Base-by-base conservation (phyloP, 2,113 vertebrate genomes). In the Brienomyrus longianalis region DNA sequence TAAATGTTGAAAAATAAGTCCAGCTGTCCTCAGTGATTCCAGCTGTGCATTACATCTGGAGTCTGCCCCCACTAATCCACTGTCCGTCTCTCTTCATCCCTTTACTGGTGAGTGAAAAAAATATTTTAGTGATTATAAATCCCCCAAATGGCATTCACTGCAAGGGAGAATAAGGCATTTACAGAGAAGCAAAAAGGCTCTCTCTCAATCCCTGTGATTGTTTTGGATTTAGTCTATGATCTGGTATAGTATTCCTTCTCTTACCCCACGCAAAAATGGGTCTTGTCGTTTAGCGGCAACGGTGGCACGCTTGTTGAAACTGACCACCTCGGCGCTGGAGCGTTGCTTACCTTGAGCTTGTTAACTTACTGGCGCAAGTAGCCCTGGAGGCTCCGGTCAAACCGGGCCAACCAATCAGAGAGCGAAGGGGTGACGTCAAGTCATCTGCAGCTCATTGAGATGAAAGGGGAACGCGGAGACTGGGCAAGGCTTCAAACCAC, bases 361-460 rank as follows among this genome's bases (percentile, higher is more conserved):
- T 87, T 70, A 83, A 56, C 86, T 88, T 80, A 87, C 86, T 88
- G 89, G 62, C 62, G 23, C 59, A 39, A 51, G 47, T 27, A 21
- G 48, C 51, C 13, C 94, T 95, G 93, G 94, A 91, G 95, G 95
- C 95, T 94, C 94, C 92, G 93, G 94, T 86, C 95, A 15, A 95
- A 48, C 93, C 94, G 92, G 92, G 93, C 91, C 91, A 94, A 91
- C 97, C 95, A 95, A 96, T 96, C 96, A 92, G 92, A 92, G 90
- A 94, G 94, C 95, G 91, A 92, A 92, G 94, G 86, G 91, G 92
- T 97, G 96, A 97, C 94, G 96, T 97, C 96, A 96, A 95, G 95
- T 96, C 95, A 96, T 96, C 96, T 95, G 96, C 95, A 95, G 95
- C 91, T 95, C 94, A 93, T 93, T 19, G 91, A 96, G 95, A 97